Conservation (phyloP, 2,113 vertebrate genomes). For the Xenus cinereus region DNA sequence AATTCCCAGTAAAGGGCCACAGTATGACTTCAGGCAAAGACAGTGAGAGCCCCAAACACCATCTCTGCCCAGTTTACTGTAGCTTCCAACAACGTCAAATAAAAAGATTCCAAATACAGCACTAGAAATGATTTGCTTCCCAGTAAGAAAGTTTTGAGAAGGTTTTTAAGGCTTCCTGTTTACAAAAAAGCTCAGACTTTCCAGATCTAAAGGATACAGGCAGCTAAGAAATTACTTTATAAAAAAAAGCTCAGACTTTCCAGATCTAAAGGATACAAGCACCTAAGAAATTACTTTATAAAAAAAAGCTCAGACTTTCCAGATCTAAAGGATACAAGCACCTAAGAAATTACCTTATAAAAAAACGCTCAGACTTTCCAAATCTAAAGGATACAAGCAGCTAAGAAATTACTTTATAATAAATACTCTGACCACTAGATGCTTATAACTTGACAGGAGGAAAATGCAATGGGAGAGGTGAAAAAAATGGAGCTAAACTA, state of each 20-base stretch:
- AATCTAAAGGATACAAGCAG: conserved; percentile 20
- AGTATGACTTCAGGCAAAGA: background rate
- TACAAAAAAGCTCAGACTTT: conserved; percentile 17
- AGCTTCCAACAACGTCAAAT: background rate
- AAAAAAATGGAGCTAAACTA: conserved; percentile 32
- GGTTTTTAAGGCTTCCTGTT: background rate
- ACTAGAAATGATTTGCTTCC: background rate
- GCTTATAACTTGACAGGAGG: conserved; percentile 27
- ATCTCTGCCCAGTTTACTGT: background rate
- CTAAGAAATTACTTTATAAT: background rate
- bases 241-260: conserved; percentile 10
- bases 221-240: background rate
- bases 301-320: conserved; percentile 15
- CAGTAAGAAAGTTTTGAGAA: background rate
- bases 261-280: conserved; percentile 3
- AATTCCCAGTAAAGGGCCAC: conserved; percentile 21
- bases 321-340: conserved; percentile 16
- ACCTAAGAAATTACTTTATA: background rate
- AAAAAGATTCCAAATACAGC: background rate
- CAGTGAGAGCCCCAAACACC: background rate
- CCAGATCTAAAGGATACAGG: conserved; percentile 1
- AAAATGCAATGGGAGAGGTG: conserved; percentile 26
- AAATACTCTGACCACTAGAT: background rate
- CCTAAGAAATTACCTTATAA: background rate
- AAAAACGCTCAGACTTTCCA: conserved; percentile 9